Evolutionary conservation across 2,113 vertebrate genomes (phyloP).

Genomic region (Triplophysa tibetana): DNA sequence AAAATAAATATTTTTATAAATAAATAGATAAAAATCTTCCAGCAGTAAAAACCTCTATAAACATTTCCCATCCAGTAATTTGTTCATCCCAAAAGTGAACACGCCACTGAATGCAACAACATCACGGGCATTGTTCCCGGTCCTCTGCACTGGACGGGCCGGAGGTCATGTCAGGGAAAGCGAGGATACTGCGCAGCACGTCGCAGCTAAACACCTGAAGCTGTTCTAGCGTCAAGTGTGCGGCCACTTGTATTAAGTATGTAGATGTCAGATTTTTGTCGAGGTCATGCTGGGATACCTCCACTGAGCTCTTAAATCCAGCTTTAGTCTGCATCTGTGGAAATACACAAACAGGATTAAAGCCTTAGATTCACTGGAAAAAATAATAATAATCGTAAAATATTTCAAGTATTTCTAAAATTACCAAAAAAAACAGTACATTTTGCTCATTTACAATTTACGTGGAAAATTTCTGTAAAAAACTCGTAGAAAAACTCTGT

Average conservation of each 20-base stretch:
- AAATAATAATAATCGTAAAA: too few relatives aligned
- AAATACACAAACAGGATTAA: neutral
- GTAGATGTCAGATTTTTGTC: conserved; percentile 38
- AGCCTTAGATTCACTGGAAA: too few relatives aligned
- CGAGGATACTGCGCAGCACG: conserved; percentile 57
- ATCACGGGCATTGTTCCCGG: neutral
- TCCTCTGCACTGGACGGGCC: neutral
- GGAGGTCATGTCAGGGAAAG: conserved; percentile 53
- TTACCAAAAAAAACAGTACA: too few relatives aligned
- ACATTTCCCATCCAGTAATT: too few relatives aligned
- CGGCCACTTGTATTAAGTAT: conserved; percentile 67
- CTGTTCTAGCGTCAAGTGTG: conserved; percentile 68
- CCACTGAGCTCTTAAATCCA: neutral
- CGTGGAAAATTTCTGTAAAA: too few relatives aligned
- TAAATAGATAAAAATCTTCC: neutral
- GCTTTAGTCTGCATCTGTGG: conserved; percentile 62
- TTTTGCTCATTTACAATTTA: too few relatives aligned
- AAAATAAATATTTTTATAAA: neutral
- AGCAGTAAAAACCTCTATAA: neutral
- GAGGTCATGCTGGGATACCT: neutral
- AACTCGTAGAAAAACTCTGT: too few relatives aligned
- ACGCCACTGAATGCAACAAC: too few relatives aligned
- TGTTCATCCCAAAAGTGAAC: too few relatives aligned
- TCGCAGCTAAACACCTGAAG: conserved; percentile 64
- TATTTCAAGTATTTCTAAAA: too few relatives aligned